These are phyloP conservation scores for Sinocyclocheilus rhinocerous DNA, from an alignment of 2,113 vertebrate species.

Conservation along the genomic window DNA sequence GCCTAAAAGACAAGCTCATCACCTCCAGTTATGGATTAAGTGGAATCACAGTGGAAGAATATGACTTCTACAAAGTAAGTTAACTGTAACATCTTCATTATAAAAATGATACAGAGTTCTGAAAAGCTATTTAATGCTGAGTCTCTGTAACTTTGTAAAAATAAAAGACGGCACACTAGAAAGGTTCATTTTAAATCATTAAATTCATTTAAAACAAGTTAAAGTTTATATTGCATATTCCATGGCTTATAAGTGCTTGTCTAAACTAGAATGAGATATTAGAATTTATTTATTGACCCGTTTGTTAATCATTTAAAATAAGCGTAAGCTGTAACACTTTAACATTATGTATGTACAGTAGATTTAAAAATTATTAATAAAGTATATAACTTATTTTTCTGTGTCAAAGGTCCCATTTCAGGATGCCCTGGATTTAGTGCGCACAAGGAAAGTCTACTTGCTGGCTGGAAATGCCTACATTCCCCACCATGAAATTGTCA, in stretches of 20 bases:
- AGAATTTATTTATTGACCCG: neutral
- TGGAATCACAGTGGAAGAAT: too few relatives aligned
- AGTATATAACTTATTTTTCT: neutral
- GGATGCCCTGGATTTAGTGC: slow-evolving; percentile 91
- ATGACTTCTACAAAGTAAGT: too few relatives aligned
- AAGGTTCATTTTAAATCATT: too few relatives aligned
- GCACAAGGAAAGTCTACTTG: slow-evolving; percentile 87
- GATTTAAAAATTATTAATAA: neutral
- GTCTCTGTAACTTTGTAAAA: too few relatives aligned
- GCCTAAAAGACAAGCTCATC: too few relatives aligned
- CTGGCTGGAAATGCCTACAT: slow-evolving; percentile 86
- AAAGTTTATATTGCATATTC: neutral
- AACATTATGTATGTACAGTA: neutral
- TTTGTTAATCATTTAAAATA: neutral
- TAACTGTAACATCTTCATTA: too few relatives aligned
- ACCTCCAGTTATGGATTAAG: too few relatives aligned
- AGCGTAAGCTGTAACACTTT: neutral
- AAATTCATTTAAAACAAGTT: too few relatives aligned
- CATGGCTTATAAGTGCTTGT: neutral
- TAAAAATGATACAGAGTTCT: too few relatives aligned
- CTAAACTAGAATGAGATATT: neutral
- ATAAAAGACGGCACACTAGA: too few relatives aligned
- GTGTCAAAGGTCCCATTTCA: slow-evolving; percentile 85
- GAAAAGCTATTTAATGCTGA: too few relatives aligned
- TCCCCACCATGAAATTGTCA: slow-evolving; percentile 87